Percentiles rank a stretch among this genome's conserved stretches.
These are phyloP conservation scores for Thunnus maccoyii DNA, from an alignment of 2,113 vertebrate genomes.

Conservation along the genomic window DNA sequence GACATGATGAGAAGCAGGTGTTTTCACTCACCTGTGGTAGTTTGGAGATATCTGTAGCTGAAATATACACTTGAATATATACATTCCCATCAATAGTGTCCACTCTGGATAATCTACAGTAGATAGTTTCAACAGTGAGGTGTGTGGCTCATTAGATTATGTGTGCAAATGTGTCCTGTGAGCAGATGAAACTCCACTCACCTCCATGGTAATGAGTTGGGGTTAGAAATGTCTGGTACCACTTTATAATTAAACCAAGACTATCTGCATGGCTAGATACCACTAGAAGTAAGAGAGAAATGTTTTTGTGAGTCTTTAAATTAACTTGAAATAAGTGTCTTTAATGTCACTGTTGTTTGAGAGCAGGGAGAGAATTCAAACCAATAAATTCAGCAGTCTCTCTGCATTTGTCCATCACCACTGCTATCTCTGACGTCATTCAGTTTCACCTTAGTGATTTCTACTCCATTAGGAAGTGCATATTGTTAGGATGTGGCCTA, in stretches of 20 bases:
- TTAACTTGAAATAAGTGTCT: too few species aligned
- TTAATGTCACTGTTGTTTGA: too few species aligned
- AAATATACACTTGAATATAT: too few species aligned
- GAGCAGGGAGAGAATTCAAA: not conserved
- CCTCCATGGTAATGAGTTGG: too few species aligned
- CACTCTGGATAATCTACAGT: not conserved
- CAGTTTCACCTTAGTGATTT: not conserved
- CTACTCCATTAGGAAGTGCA: not conserved
- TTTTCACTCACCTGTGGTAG: too few species aligned
- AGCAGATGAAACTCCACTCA: too few species aligned
- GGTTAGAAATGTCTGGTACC: too few species aligned
- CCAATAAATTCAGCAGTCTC: too few species aligned
- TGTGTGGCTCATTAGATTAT: not conserved
- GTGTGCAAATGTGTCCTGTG: too few species aligned
- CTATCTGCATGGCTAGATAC: not conserved
- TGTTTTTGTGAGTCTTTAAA: not conserved
- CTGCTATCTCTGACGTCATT: not conserved
- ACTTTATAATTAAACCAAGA: not conserved
- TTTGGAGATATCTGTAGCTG: too few species aligned
- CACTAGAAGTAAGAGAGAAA: not conserved
- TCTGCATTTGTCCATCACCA: not conserved
- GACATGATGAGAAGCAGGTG: too few species aligned
- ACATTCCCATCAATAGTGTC: too few species aligned
- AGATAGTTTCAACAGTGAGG: not conserved
- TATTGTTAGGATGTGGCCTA: slow-evolving; percentile 31